phyloP scores from a whole-genome alignment of 1,140 invertebrate genomes.

The Oryctes rhinoceros region DNA sequence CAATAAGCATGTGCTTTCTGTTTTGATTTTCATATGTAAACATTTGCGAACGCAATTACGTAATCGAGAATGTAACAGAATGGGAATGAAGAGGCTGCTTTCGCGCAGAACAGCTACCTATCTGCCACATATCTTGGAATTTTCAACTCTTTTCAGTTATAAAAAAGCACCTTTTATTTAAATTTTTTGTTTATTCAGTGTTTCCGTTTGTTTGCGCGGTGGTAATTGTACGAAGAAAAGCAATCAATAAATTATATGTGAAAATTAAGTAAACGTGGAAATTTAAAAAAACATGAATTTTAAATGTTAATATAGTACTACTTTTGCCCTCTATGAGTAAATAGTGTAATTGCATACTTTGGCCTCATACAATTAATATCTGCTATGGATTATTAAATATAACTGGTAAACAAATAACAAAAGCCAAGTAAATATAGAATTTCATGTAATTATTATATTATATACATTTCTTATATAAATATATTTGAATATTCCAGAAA shows the following conservation, averaged over 20 bases:
- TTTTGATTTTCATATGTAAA: slow-evolving; percentile 38
- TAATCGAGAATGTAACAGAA: not conserved
- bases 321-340: not conserved
- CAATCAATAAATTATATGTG: not conserved
- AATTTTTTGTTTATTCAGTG: not conserved
- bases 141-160: too few species aligned
- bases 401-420: too few species aligned
- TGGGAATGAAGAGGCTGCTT: not conserved
- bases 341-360: not conserved
- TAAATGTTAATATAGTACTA: not conserved
- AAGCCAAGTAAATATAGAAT: too few species aligned
- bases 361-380: too few species aligned
- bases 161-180: too few species aligned
- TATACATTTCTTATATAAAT: too few species aligned
- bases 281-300: not conserved
- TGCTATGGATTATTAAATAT: too few species aligned
- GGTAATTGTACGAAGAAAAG: not conserved
- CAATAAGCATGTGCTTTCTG: slow-evolving; percentile 34
- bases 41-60: not conserved
- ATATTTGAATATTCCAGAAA: too few species aligned
- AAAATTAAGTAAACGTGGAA: not conserved
- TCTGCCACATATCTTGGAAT: too few species aligned
- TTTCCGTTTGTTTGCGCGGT: not conserved
- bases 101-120: too few species aligned
- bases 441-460: too few species aligned